Percentiles rank a stretch among this genome's conserved stretches.
phyloP scores from a whole-genome alignment of 2,797 vertebrate genomes.

The Phataginus tricuspis region DNA sequence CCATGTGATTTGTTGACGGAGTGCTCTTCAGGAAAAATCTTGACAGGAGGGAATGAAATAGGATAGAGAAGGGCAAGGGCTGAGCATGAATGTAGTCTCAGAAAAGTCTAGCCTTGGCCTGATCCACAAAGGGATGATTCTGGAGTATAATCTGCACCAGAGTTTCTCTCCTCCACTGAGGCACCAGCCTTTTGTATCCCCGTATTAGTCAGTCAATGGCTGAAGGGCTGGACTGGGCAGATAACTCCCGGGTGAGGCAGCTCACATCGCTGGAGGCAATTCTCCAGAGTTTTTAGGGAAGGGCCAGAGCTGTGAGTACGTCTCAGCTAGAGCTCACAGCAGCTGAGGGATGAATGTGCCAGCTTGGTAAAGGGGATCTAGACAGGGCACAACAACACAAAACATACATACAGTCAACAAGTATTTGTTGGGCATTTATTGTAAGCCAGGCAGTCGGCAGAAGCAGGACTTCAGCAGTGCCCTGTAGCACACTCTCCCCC shows the following conservation, averaged over 20 bases:
- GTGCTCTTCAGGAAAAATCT: background rate
- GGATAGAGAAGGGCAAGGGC: background rate
- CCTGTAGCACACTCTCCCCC: background rate
- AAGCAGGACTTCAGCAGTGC: background rate
- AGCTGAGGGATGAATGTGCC: background rate
- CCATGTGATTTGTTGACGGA: background rate
- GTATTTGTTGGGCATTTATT: conserved; percentile 15
- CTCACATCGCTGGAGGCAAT: background rate
- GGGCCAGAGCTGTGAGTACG: background rate
- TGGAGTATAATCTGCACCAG: background rate
- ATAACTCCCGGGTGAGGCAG: background rate
- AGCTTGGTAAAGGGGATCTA: background rate
- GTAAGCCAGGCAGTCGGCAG: conserved; percentile 1
- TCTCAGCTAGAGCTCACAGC: background rate
- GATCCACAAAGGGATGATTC: background rate
- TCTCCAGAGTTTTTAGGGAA: background rate
- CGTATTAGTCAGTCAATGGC: background rate
- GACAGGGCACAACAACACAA: background rate
- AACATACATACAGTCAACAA: background rate
- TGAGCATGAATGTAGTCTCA: background rate
- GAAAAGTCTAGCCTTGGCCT: background rate
- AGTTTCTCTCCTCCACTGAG: background rate
- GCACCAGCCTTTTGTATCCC: background rate
- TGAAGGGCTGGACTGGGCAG: background rate
- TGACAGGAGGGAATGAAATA: background rate